phyloP scores from a whole-genome alignment of 1,140 invertebrate genomes.

The Triops longicaudatus region DNA sequence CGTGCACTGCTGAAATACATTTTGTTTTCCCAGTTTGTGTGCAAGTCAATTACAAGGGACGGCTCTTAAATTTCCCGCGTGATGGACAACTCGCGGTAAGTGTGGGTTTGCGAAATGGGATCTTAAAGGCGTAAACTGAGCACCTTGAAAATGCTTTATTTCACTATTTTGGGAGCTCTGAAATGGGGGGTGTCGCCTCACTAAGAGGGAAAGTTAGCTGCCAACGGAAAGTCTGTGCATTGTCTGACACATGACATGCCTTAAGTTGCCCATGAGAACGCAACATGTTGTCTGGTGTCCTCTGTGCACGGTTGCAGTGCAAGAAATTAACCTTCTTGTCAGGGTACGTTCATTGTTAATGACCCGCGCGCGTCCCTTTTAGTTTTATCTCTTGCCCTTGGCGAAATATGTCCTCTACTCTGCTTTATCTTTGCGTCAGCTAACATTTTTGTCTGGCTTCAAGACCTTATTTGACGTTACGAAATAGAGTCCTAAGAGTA shows the following conservation, averaged over 20 bases:
- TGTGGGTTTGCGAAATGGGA: background rate
- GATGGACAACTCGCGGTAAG: background rate
- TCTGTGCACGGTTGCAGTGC: background rate
- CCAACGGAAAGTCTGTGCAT: background rate
- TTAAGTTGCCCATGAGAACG: background rate
- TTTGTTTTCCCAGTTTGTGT: background rate
- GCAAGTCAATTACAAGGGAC: background rate
- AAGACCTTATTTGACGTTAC: too few species aligned
- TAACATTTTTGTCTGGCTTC: too few species aligned
- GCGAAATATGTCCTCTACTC: background rate
- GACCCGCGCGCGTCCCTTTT: background rate
- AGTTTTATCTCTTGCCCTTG: background rate
- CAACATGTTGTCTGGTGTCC: constrained; percentile 11
- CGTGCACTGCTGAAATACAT: background rate
- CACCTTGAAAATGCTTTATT: background rate
- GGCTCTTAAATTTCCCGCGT: background rate
- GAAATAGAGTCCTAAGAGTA: background rate
- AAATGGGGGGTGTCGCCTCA: background rate
- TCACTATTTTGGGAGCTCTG: background rate
- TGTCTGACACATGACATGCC: background rate
- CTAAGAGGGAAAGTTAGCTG: background rate
- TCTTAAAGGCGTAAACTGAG: background rate
- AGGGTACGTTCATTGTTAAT: background rate
- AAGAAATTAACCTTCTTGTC: constrained; percentile 7
- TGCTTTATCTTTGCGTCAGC: background rate